Evolutionary conservation across 2,113 vertebrate genomes (phyloP).

Genomic region (Saccopteryx leptura): DNA sequence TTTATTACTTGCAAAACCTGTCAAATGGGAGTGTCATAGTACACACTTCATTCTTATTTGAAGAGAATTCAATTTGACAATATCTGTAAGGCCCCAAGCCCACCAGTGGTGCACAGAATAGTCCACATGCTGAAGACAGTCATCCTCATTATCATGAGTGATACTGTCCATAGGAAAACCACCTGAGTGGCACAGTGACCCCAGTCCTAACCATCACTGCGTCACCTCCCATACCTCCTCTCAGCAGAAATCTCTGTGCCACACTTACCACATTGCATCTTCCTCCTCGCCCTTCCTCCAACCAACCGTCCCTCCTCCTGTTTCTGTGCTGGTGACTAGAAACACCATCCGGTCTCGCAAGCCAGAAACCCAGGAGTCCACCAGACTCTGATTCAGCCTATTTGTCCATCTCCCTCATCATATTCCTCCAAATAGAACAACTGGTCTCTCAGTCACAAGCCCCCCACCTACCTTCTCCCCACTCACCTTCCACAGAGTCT

Average conservation of each 20-base stretch:
- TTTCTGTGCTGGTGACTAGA: background rate
- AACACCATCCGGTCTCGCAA: background rate
- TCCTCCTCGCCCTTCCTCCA: background rate
- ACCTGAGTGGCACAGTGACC: fast-evolving
- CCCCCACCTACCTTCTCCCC: background rate
- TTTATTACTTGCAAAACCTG: background rate
- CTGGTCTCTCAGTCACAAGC: background rate
- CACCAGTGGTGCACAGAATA: background rate
- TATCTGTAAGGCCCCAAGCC: background rate
- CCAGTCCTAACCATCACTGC: background rate
- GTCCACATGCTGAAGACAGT: background rate
- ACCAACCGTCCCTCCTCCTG: background rate
- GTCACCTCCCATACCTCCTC: background rate
- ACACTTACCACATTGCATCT: background rate
- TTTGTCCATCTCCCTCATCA: background rate
- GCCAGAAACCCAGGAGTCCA: background rate
- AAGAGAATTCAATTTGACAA: background rate
- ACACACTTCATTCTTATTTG: background rate
- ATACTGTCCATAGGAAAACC: background rate
- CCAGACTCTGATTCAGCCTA: background rate
- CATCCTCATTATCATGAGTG: too few species aligned
- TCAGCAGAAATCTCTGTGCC: background rate
- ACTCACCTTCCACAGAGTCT: background rate
- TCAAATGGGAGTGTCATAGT: background rate
- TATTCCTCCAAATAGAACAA: background rate